A percentile compares a stretch with the other conserved stretches of the same genome.
Conservation (phyloP, 2,888 invertebrate genomes). For the Hymenopus coronatus region DNA sequence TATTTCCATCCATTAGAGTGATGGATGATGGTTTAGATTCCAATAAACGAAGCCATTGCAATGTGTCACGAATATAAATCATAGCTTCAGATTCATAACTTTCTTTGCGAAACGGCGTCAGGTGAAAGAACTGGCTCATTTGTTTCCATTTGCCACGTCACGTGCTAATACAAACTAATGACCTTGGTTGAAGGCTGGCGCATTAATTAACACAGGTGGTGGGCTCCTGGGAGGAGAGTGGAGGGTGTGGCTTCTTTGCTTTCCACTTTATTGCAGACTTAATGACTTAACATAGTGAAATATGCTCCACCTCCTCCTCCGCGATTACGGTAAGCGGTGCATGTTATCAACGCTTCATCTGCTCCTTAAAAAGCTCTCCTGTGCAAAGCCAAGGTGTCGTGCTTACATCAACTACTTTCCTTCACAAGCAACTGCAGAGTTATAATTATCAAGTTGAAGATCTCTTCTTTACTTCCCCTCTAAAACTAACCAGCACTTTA, state of each 20-base stretch:
- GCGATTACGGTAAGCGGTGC: background rate
- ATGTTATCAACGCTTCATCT: background rate
- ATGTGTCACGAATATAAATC: background rate
- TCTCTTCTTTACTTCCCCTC: background rate
- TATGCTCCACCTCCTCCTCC: background rate
- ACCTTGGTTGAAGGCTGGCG: background rate
- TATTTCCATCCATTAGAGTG: background rate
- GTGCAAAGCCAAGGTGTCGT: too few species aligned
- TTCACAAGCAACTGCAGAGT: background rate
- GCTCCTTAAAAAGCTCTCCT: background rate
- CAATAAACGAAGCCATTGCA: background rate
- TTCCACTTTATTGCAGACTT: background rate
- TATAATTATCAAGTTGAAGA: background rate
- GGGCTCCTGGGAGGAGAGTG: background rate
- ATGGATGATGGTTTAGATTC: background rate
- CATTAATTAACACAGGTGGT: background rate
- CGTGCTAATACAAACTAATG: background rate
- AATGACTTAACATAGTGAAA: background rate
- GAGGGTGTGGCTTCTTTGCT: background rate
- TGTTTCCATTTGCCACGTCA: background rate
- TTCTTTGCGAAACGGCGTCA: background rate
- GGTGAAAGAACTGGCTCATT: background rate
- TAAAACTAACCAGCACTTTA: too few species aligned
- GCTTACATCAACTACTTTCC: background rate
- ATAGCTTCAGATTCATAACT: background rate